These are phyloP conservation scores for Sarcoramphus papa DNA, from an alignment of 2,797 vertebrate genomes.

Conservation along the genomic window DNA sequence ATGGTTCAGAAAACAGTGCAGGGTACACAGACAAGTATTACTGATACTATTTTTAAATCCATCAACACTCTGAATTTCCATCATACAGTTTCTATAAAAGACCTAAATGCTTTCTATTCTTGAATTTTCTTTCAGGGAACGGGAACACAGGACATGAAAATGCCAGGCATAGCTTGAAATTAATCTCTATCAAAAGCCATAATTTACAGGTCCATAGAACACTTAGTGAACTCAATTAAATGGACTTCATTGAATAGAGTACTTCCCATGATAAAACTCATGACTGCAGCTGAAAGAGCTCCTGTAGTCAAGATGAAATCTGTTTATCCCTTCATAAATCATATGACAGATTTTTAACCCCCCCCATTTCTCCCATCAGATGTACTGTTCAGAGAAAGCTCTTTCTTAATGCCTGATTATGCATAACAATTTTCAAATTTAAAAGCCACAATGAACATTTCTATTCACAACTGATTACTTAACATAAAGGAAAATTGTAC, in stretches of 20 bases:
- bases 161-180: not conserved
- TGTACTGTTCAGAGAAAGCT: not conserved
- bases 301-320: not conserved
- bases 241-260: not conserved
- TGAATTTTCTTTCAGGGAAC: not conserved
- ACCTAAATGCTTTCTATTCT: not conserved
- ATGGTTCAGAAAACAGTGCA: not conserved
- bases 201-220: not conserved
- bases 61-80: not conserved
- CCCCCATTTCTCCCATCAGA: not conserved
- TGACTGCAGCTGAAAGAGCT: not conserved
- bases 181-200: not conserved
- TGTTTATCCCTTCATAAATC: not conserved
- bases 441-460: not conserved
- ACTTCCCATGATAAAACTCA: not conserved
- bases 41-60: not conserved
- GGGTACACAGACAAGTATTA: not conserved
- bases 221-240: not conserved
- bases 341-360: not conserved
- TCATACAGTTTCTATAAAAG: not conserved
- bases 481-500: not conserved
- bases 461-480: not conserved
- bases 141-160: not conserved
- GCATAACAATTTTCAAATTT: not conserved
- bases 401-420: not conserved